These are phyloP conservation scores for Tupaia chinensis DNA, from an alignment of 2,113 vertebrate genomes.

Conservation along the genomic window DNA sequence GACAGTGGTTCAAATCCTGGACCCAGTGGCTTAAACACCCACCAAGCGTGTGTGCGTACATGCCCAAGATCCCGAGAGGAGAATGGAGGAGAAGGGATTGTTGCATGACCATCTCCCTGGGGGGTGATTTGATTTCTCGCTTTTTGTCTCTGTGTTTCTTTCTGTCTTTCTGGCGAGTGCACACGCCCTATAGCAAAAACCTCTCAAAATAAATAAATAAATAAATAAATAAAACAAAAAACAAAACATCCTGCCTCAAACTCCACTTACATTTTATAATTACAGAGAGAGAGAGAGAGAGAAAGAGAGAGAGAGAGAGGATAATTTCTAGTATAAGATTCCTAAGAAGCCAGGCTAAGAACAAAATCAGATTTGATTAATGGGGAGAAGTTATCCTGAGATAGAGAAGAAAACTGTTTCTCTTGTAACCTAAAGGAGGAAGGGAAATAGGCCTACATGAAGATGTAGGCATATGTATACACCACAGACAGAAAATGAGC, in stretches of 20 bases:
- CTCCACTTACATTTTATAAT: neutral
- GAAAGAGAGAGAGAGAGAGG: neutral
- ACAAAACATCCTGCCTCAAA: conserved; percentile 2
- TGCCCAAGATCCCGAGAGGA: too few species aligned
- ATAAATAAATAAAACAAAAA: too few species aligned
- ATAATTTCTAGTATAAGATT: neutral
- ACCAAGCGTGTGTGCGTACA: too few species aligned
- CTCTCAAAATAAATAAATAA: too few species aligned
- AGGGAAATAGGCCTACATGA: neutral
- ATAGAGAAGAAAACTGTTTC: neutral
- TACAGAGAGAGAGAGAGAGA: neutral
- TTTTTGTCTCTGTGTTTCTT: too few species aligned
- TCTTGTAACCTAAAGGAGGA: neutral
- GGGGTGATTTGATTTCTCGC: too few species aligned
- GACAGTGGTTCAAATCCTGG: too few species aligned
- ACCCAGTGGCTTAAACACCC: too few species aligned
- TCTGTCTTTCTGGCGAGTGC: too few species aligned
- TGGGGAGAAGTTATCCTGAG: neutral
- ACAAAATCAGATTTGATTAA: neutral
- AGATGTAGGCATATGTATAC: neutral
- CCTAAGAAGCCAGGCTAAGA: neutral
- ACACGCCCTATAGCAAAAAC: too few species aligned
- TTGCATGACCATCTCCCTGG: too few species aligned
- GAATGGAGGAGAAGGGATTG: too few species aligned
- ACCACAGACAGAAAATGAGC: neutral